Conservation (phyloP, 2,888 invertebrate genomes). For the Antitype chi region DNA sequence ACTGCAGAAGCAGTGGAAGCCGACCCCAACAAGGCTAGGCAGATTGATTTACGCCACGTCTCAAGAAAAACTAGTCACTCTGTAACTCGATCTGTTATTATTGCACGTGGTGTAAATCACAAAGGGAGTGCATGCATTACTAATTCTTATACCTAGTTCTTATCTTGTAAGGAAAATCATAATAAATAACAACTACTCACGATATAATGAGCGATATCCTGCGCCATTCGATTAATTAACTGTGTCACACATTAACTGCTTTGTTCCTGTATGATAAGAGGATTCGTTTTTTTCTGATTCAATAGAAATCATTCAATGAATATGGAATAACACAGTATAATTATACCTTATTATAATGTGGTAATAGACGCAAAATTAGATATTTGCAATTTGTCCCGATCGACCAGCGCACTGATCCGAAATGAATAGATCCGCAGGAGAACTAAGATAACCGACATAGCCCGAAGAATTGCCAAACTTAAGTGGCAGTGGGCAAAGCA, state of each 20-base stretch:
- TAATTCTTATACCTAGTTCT: conserved; percentile 19
- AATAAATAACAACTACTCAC: conserved; percentile 35
- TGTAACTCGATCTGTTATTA: conserved; percentile 22
- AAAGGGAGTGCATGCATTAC: conserved; percentile 14
- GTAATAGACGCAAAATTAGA: too few relatives aligned
- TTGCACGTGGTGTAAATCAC: conserved; percentile 21
- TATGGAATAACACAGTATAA: too few relatives aligned
- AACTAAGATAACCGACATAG: too few relatives aligned
- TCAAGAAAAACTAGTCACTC: background rate
- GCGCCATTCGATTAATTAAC: conserved; percentile 20
- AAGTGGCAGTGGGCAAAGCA: too few relatives aligned
- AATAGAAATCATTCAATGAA: too few relatives aligned
- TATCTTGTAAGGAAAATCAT: conserved; percentile 49
- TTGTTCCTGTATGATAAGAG: conserved; percentile 1
- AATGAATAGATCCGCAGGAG: too few relatives aligned
- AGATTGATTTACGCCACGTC: background rate
- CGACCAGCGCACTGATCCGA: too few relatives aligned
- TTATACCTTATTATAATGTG: too few relatives aligned
- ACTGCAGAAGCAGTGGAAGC: too few relatives aligned
- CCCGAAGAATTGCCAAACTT: too few relatives aligned
- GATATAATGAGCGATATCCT: conserved; percentile 33
- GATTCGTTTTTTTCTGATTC: too few relatives aligned
- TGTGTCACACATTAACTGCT: conserved; percentile 1
- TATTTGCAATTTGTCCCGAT: too few relatives aligned
- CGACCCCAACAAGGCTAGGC: background rate